Base-by-base conservation (phyloP, 2,113 vertebrate genomes). In the Choloepus hoffmanni region DNA sequence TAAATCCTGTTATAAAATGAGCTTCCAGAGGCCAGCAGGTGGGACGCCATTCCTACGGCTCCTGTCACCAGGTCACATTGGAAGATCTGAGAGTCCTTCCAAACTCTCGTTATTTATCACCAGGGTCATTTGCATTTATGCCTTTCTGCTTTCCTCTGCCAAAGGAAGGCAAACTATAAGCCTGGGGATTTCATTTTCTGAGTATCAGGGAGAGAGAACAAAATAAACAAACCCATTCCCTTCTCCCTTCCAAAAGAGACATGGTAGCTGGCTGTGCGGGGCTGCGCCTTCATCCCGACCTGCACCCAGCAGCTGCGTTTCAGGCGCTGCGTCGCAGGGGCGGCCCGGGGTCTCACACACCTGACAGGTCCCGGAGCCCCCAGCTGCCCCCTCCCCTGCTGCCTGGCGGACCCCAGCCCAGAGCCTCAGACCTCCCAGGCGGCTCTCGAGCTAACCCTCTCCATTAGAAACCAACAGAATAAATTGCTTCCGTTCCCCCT, bases 401-500 rank as follows among this genome's bases (percentile, higher is more conserved):
- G 91, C 85, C 94, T 82, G 65, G 65, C 30, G 0, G 40, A 76
- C 96, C 96, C 90, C 72, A 83, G 28, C 88, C 97, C 78, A 77
- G 74, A 88, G 96, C 97, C 30, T 2, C 88, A 94, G 95, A 36
- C 97, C 98, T 98, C 96, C 94, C 97, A 97, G 94, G 96, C 86
- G 97, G 95, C 70, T 96, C 13, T 96, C 96, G 1, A 94, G 88
- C 97, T 68, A 92, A 95, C 89, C 82, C 95, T 90, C 86, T 97
- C 95, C 53, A 95, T 96, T 85, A 96, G 83, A 97, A 96, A 98
- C 91, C 97, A 97, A 43, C 3, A 95, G 96, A 97, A 97, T 96
- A 98, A 98, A 97, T 98, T 96, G 97, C 96, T 98, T 97, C 97
- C 96, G 97, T 97, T 95, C 96, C 85, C 40, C 95, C 93, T 90